phyloP scores from a whole-genome alignment of 1,140 invertebrate species.

The Microvelia longipes region DNA sequence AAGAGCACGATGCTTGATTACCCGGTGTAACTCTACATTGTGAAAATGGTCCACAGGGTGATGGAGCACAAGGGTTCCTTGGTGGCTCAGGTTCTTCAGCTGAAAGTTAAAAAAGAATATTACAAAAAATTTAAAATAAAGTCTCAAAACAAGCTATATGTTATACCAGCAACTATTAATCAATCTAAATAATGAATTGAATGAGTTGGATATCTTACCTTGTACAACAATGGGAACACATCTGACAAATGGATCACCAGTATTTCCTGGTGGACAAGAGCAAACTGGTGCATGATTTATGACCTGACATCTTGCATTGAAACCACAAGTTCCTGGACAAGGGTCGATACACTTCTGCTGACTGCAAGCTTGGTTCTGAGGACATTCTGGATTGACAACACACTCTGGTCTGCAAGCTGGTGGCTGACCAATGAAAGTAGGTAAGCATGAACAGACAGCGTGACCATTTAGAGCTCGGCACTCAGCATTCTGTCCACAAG shows the following conservation, averaged over 20 bases:
- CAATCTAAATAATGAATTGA: no score
- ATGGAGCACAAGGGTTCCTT: constrained; percentile 33
- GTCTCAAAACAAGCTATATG: not conserved
- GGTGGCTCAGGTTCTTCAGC: not conserved
- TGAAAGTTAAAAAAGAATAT: not conserved
- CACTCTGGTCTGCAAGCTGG: constrained; percentile 36
- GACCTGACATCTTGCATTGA: constrained; percentile 38
- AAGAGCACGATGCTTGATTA: constrained; percentile 33
- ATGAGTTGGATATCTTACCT: no score
- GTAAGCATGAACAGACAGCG: constrained; percentile 34
- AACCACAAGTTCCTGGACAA: constrained; percentile 36
- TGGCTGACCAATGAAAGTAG: constrained; percentile 32
- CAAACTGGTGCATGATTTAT: constrained; percentile 39
- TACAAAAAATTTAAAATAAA: not conserved
- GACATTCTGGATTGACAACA: constrained; percentile 33
- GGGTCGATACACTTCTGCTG: constrained; percentile 36
- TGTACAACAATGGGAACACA: constrained; percentile 21
- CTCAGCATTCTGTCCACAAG: constrained; percentile 48
- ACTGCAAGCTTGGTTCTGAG: constrained; percentile 34
- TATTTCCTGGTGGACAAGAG: constrained; percentile 35
- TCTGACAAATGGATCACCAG: constrained; percentile 34
- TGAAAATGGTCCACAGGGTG: constrained; percentile 56
- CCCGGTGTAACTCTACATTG: constrained; percentile 40
- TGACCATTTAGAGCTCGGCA: constrained; percentile 34
- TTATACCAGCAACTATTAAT: no score